These are phyloP conservation scores for Sylvilagus bachmani DNA, from an alignment of 2,113 vertebrate species.

Conservation along the genomic window DNA sequence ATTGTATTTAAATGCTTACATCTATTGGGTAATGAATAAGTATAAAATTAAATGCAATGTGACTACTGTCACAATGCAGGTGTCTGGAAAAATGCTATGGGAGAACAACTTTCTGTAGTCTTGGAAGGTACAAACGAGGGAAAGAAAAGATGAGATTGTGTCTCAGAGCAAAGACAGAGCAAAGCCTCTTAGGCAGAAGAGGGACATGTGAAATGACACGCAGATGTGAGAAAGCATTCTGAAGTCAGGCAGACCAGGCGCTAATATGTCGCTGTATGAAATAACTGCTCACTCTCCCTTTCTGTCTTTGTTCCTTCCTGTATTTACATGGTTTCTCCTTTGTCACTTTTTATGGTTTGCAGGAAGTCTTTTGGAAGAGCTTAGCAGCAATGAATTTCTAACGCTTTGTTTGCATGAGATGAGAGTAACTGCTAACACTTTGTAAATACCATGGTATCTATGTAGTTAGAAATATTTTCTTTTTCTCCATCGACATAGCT, in stretches of 20 bases:
- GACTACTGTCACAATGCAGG: neutral
- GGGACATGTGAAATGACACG: neutral
- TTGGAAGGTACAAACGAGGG: neutral
- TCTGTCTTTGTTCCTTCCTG: neutral
- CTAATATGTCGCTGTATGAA: neutral
- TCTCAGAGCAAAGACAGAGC: neutral
- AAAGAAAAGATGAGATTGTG: neutral
- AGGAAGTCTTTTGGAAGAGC: neutral
- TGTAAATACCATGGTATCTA: neutral
- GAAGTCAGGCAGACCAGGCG: no score
- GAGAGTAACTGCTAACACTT: conserved; percentile 55
- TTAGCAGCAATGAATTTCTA: neutral
- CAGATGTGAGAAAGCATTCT: no score
- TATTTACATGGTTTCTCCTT: neutral
- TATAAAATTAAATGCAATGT: neutral
- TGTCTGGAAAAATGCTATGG: neutral
- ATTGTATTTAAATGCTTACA: neutral
- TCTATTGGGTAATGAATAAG: neutral
- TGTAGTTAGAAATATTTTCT: neutral
- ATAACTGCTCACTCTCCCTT: neutral
- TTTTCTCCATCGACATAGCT: neutral
- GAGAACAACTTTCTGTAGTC: neutral
- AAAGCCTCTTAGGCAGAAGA: neutral
- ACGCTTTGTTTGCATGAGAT: conserved; percentile 8
- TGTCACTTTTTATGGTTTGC: neutral